Percentiles rank a stretch among this genome's conserved stretches.
phyloP scores from a whole-genome alignment of 2,888 invertebrate species.

The Troilus luridus region DNA sequence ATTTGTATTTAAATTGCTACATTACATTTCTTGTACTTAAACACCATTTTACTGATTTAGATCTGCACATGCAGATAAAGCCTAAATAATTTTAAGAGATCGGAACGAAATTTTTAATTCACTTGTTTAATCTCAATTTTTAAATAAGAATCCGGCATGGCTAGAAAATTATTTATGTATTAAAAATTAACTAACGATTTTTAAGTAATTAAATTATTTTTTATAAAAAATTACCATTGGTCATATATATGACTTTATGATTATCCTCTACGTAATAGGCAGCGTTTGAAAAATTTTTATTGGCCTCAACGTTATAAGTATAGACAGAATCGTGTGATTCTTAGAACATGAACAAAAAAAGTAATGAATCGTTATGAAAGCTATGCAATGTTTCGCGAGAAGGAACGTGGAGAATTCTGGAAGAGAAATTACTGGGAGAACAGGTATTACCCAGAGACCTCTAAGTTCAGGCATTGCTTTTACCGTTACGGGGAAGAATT shows the following conservation, averaged over 20 bases:
- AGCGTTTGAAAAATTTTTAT: neutral
- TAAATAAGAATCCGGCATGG: too few relatives aligned
- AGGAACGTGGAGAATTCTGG: conserved; percentile 6
- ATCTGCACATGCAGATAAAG: too few relatives aligned
- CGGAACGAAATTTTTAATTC: too few relatives aligned
- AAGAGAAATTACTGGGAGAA: neutral
- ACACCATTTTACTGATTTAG: too few relatives aligned
- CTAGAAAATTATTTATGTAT: too few relatives aligned
- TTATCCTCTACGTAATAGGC: neutral
- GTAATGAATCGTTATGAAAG: conserved; percentile 2
- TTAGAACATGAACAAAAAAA: neutral
- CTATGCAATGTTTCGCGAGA: neutral
- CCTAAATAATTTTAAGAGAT: too few relatives aligned
- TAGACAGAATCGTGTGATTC: neutral
- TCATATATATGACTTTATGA: too few relatives aligned
- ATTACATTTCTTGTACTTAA: too few relatives aligned
- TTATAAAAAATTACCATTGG: neutral
- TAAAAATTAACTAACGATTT: too few relatives aligned
- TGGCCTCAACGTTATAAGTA: neutral
- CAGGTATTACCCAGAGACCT: neutral
- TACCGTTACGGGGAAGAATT: neutral
- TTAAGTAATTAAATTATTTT: too few relatives aligned
- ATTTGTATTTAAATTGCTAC: too few relatives aligned
- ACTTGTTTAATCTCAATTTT: too few relatives aligned
- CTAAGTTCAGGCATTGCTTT: neutral